Base-by-base conservation (phyloP, 2,113 vertebrate species). In the Bubo bubo region DNA sequence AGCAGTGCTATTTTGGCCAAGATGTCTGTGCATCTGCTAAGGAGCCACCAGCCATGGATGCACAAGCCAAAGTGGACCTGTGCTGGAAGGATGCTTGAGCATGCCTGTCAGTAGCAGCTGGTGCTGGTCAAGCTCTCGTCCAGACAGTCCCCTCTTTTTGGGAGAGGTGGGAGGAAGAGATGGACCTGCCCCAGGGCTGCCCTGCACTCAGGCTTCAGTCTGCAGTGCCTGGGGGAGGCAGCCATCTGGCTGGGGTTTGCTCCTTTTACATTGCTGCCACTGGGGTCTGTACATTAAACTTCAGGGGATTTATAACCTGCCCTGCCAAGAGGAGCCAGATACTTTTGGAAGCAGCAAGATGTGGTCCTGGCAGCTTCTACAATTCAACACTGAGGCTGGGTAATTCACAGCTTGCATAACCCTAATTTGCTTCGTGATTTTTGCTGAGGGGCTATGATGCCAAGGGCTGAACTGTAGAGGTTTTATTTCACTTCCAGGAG, bases 401-500 rank as follows among this genome's bases (percentile, higher is more conserved):
- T 83, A 37, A 87, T 92, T 95, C 91, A 72, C 79, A 88, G 83
- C 74, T 86, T 94, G 82, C 83, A 81, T 62, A 95, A 58, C 62
- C 45, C 79, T 68, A n/a, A 16, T 93, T 96, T 91, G 53, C 43
- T 49, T 39, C 5, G 8, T 59, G 73, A 84, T 92, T 96, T 97
- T 96, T 97, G 72, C 68, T 66, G 19, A 58, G 34, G 32, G 52
- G 30, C 17, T 75, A 45, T 50, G 56, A 72, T 80, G 88, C 91
- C 84, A 92, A 84, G 52, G 84, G 50, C 35, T 35, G 62, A 72
- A 75, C 47, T 91, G 66, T 85, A 72, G 72, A 43, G 79, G 75
- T 80, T 95, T 92, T 86, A 68, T 96, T 96, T 95, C 45, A 75
- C 77, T 84, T 94, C 50, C 91, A 79, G 50, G 55, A 93, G 79